Percentiles rank a stretch among this genome's conserved stretches.
Evolutionary conservation across 2,113 vertebrate genomes (phyloP).

Genomic region (Festucalex cinctus): DNA sequence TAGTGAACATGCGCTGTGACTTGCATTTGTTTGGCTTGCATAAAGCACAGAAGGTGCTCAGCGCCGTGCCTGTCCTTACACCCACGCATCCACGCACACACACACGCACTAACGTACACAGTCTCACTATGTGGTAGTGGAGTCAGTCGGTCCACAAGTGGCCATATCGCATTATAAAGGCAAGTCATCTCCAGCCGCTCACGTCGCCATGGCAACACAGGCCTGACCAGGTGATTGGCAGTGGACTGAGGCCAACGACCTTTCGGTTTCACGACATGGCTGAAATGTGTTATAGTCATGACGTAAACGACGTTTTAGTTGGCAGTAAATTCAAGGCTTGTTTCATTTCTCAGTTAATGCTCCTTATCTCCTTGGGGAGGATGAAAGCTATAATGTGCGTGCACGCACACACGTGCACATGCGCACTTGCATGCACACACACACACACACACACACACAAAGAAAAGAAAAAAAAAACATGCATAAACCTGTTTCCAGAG

Average conservation of each 20-base stretch:
- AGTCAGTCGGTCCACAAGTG: slow-evolving; percentile 40
- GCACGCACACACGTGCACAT: too few species aligned
- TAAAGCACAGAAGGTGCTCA: slow-evolving; percentile 62
- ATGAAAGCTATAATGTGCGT: not conserved
- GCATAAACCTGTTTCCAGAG: not conserved
- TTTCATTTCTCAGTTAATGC: not conserved
- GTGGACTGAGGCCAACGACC: slow-evolving; percentile 17
- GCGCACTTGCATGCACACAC: too few species aligned
- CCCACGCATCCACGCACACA: slow-evolving; percentile 44
- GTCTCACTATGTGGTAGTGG: slow-evolving; percentile 37
- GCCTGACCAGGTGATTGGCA: slow-evolving; percentile 39
- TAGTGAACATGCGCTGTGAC: slow-evolving; percentile 2
- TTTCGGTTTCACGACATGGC: slow-evolving; percentile 18
- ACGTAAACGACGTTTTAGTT: not conserved
- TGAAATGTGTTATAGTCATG: not conserved
- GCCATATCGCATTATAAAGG: slow-evolving; percentile 28
- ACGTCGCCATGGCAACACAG: slow-evolving; percentile 63
- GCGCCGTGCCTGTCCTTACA: slow-evolving; percentile 42
- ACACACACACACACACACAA: not conserved
- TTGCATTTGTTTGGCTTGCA: slow-evolving; percentile 36
- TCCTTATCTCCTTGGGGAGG: not conserved
- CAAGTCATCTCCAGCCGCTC: slow-evolving; percentile 38
- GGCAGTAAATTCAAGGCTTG: not conserved
- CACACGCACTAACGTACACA: slow-evolving; percentile 34
- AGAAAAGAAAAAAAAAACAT: not conserved